phyloP scores from a whole-genome alignment of 2,113 vertebrate species.

The Proterorhinus semilunaris region DNA sequence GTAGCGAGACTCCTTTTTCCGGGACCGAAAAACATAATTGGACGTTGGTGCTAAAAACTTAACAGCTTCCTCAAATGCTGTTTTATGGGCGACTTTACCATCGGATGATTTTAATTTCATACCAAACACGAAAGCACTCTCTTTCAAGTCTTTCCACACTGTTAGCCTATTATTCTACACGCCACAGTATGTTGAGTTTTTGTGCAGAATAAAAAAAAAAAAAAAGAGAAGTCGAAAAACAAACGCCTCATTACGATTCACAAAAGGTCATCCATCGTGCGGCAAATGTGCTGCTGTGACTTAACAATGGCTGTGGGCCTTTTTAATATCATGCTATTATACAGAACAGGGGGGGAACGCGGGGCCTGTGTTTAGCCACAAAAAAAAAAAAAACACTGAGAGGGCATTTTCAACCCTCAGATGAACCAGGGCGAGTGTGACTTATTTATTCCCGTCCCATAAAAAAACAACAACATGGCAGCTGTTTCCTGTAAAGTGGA shows the following conservation, averaged over 20 bases:
- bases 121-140: conserved; percentile 23
- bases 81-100: conserved; percentile 2
- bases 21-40: background rate
- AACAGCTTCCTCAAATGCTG: background rate
- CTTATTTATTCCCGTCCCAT: conserved; percentile 57
- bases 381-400: conserved; percentile 14
- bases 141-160: conserved; percentile 38
- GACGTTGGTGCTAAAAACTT: background rate
- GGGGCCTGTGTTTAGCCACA: conserved; percentile 54
- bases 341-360: conserved; percentile 40
- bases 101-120: conserved; percentile 18
- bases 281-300: conserved; percentile 49
- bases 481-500: conserved; percentile 66
- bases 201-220: background rate
- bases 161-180: conserved; percentile 52
- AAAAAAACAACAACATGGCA: conserved; percentile 49
- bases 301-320: conserved; percentile 73
- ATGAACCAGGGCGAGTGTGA: conserved; percentile 49
- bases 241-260: conserved; percentile 69
- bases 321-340: conserved; percentile 80
- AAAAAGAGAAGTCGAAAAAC: conserved; percentile 23
- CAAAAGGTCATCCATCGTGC: conserved; percentile 67
- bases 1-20: background rate
- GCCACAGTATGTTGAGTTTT: conserved; percentile 63
- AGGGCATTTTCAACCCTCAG: conserved; percentile 48